Evolutionary conservation across 2,888 invertebrate genomes (phyloP).

Genomic region (Cryptophagus acutangulus): DNA sequence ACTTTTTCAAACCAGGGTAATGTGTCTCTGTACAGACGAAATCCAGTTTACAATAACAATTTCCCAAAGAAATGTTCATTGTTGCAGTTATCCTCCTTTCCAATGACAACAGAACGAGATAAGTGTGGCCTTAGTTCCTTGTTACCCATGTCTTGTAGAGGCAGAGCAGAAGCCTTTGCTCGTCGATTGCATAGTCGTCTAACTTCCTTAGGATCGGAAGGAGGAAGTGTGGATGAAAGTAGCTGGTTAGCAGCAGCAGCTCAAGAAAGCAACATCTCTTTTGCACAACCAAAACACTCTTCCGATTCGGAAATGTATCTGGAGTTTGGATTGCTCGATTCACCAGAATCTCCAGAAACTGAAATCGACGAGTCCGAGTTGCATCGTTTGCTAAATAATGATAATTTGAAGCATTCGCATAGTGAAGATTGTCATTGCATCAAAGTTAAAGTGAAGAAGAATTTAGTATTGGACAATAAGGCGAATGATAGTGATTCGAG

Average conservation of each 20-base stretch:
- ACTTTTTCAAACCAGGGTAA: background rate
- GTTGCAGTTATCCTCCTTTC: constrained; percentile 1
- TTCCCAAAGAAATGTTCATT: too few relatives aligned
- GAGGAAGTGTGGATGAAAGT: constrained; percentile 28
- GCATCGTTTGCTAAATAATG: constrained; percentile 43
- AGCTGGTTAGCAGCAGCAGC: constrained; percentile 36
- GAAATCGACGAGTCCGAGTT: constrained; percentile 34
- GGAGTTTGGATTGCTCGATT: constrained; percentile 62
- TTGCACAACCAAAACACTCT: constrained; percentile 52
- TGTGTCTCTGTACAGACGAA: background rate
- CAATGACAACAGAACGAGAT: constrained; percentile 48
- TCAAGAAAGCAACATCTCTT: constrained; percentile 38
- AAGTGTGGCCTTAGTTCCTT: constrained; percentile 65
- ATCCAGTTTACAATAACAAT: too few relatives aligned
- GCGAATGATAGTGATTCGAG: constrained; percentile 49
- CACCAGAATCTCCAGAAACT: constrained; percentile 67
- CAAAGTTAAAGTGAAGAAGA: constrained; percentile 51
- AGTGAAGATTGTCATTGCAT: constrained; percentile 45
- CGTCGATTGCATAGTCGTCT: constrained; percentile 70
- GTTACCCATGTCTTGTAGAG: constrained; percentile 73
- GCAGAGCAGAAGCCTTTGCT: constrained; percentile 76
- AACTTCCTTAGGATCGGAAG: constrained; percentile 60
- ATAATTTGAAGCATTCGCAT: constrained; percentile 27
- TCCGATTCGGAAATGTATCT: constrained; percentile 48
- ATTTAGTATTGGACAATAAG: constrained; percentile 6